Base-by-base conservation (phyloP, 2,888 invertebrate genomes). In the Caradrina kadenii region DNA sequence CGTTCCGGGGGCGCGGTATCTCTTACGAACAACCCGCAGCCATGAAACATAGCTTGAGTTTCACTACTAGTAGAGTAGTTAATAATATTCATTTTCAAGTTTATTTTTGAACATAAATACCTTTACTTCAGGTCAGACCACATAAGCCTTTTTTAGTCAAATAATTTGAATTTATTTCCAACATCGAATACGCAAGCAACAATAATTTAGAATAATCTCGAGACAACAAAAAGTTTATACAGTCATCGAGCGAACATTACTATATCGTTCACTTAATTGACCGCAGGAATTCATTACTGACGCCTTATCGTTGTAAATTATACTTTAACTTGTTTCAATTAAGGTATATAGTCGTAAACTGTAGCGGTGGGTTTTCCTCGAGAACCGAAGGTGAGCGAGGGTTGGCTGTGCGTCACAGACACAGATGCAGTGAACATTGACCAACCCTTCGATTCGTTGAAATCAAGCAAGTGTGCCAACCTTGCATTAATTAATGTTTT, bases 341-440 rank as follows among this genome's bases (percentile, higher is more conserved):
- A 87, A 81, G 85, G 89, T 80, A 61, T 63, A 68, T 78, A 83
- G 80, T 81, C 56, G 61, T 62, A 74, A 79, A 56, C 6, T 8
- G 42, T 63, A 19, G 56, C 39, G 21, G 49, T 86, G 89, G 92
- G 90, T 93, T 93, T 93, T 93, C 89, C 93, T 89, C 84, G 77
- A 84, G 77, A 48, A 31, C 68, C 69, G 91, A 93, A 93, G 92
- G 93, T 91, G 87, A 92, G 81, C 91, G 69, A 86, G 92, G 91
- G 90, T 80, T 73, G 85, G 79, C 68, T 68, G 85, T 92, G 91
- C 93, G 93, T 93, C 93, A 39, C 39, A 35, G 35, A 93, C 70
- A n/a, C n/a, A 67, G n/a, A 75, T 83, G 80, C 63, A 76, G 59
- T 72, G 83, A 70, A 71, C 73, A 75, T 73, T 76, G 80, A 81